Evolutionary conservation across 1,140 invertebrate species (phyloP).

Genomic region (Globodera ellingtonae): DNA sequence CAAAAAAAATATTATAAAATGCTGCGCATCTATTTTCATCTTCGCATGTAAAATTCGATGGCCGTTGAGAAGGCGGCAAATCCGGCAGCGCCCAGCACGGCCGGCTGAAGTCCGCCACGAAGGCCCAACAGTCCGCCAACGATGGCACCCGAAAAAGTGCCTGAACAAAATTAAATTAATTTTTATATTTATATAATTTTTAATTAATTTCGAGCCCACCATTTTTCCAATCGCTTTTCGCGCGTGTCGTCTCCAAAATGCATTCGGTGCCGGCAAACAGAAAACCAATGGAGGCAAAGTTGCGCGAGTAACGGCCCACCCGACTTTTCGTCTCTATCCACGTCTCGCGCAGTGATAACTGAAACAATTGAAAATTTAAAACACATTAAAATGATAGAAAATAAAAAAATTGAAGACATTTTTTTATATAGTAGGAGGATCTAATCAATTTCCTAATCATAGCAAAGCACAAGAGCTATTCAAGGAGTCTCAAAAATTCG

Average conservation of each 20-base stretch:
- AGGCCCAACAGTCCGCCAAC: conserved; percentile 92
- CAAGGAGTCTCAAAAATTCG: too few relatives aligned
- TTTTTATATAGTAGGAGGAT: too few relatives aligned
- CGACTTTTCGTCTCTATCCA: conserved; percentile 84
- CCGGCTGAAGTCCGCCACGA: conserved; percentile 90
- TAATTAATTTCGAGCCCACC: conserved; percentile 67
- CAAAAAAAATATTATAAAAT: neutral
- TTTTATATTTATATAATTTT: neutral
- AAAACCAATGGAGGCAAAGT: conserved; percentile 90
- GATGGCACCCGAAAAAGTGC: conserved; percentile 84
- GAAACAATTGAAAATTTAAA: conserved; percentile 18
- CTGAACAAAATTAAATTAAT: conserved; percentile 18
- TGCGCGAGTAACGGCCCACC: conserved; percentile 89
- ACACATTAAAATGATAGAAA: too few relatives aligned
- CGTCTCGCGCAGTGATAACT: conserved; percentile 67
- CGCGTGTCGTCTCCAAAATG: conserved; percentile 71
- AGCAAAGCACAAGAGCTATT: too few relatives aligned
- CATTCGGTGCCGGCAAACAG: conserved; percentile 78
- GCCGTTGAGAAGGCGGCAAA: conserved; percentile 92
- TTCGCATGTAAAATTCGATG: conserved; percentile 77
- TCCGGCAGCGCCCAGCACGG: conserved; percentile 84
- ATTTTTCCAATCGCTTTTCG: conserved; percentile 93
- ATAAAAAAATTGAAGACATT: too few relatives aligned
- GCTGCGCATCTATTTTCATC: conserved; percentile 3
- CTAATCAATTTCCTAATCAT: too few relatives aligned